Evolutionary conservation across 2,797 vertebrate genomes (phyloP), one percentile per base, ranked within the genome.

Genomic region (Gymnoscopelus microlampas): DNA sequence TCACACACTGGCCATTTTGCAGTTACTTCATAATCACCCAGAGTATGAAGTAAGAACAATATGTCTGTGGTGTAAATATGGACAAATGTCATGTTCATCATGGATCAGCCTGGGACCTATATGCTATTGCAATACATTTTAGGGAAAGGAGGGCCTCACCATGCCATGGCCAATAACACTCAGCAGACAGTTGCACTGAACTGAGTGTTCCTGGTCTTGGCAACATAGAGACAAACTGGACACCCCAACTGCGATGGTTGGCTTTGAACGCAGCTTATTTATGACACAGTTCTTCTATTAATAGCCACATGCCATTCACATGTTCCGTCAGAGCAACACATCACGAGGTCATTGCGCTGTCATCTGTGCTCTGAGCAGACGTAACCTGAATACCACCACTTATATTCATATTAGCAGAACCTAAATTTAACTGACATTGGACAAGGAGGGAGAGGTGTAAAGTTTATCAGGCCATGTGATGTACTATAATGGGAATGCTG

Each of bases 221-320:
- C 74, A 53, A 23, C 60, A 51, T 79, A 77, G 77, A 66, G 61
- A 44, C 72, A 79, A 77, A 73, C 63, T 69, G 66, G 77, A 85
- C 84, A 88, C 87, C 87, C 78, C 60, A 19, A 19, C 19, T 85
- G 82, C 86, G 87, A 88, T 85, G 56, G 66, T 80, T 74, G 64
- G 66, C 85, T 81, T 83, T 78, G 84, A 90, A 87, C 68, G 65
- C 73, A 87, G 70, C 59, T 66, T 63, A 71, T 70, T 79, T 75
- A 74, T 83, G 81, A 88, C 85, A 82, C 76, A 70, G 78, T 67
- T 81, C 63, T 85, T 69, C 87, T 94, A 93, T 92, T 85, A 86
- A 89, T 90, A 91, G 86, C 81, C 55, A 57, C 23, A 60, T 62
- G 77, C 66, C 53, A 63, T 78, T 83, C 71, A 82, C 79, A 73